A percentile compares a stretch with the other conserved stretches of the same genome.
Evolutionary conservation across 2,888 invertebrate species (phyloP).

Genomic region (Meliscaeva auricollis): DNA sequence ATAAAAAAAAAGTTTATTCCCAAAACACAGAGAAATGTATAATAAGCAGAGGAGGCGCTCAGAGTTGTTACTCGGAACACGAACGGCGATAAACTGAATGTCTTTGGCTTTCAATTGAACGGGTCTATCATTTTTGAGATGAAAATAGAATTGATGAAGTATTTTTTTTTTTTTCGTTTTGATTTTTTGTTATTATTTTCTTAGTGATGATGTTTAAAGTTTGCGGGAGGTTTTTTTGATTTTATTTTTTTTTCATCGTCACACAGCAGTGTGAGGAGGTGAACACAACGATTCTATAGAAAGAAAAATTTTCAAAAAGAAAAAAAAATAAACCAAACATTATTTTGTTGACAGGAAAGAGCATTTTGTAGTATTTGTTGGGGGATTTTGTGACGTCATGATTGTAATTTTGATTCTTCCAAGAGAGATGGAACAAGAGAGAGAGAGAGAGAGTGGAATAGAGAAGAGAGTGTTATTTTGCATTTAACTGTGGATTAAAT

Average conservation of each 20-base stretch:
- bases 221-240: slow-evolving; percentile 29
- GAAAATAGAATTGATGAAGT: slow-evolving; percentile 67
- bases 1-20: slow-evolving; percentile 3
- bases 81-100: slow-evolving; percentile 79
- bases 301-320: slow-evolving; percentile 6
- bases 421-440: slow-evolving; percentile 28
- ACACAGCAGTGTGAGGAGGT: background rate
- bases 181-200: background rate
- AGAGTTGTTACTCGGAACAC: slow-evolving; percentile 78
- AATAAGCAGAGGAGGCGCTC: slow-evolving; percentile 42
- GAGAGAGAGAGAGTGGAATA: background rate
- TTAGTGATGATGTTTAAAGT: slow-evolving; percentile 28
- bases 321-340: slow-evolving; percentile 6
- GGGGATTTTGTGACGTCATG: slow-evolving; percentile 52
- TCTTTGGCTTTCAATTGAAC: slow-evolving; percentile 42
- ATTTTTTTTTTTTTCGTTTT: slow-evolving; percentile 10
- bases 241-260: background rate
- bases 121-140: slow-evolving; percentile 57
- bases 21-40: slow-evolving; percentile 12
- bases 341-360: slow-evolving; percentile 66
- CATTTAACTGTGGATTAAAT: background rate
- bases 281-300: slow-evolving; percentile 3
- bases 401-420: background rate
- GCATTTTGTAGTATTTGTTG: slow-evolving; percentile 28
- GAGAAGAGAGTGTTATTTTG: slow-evolving; percentile 9